Evolutionary conservation across 2,888 invertebrate species (phyloP).

Genomic region (Drosophila merina): DNA sequence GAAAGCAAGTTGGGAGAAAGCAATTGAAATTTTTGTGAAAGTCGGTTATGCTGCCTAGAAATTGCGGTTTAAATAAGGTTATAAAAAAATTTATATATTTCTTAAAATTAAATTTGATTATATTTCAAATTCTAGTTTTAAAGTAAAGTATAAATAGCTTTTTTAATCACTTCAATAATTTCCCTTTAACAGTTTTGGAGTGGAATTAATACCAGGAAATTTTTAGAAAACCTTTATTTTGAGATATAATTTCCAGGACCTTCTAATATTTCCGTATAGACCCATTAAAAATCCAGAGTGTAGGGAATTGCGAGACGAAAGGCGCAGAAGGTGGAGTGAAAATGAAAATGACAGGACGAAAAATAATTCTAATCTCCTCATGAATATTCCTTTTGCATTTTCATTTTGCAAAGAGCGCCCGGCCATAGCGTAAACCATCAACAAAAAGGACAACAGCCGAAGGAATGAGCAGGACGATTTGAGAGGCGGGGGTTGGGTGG

Average conservation of each 20-base stretch:
- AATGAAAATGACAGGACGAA: slow-evolving; percentile 80
- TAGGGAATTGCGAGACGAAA: slow-evolving; percentile 58
- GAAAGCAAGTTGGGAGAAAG: slow-evolving; percentile 19
- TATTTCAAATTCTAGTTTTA: too few relatives aligned
- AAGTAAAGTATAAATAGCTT: too few relatives aligned
- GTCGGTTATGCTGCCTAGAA: slow-evolving; percentile 2
- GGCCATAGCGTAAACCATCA: slow-evolving; percentile 64
- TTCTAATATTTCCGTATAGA: background rate
- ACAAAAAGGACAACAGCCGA: slow-evolving; percentile 65
- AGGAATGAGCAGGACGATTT: slow-evolving; percentile 9
- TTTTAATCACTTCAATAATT: too few relatives aligned
- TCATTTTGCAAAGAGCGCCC: slow-evolving; percentile 73
- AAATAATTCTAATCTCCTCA: slow-evolving; percentile 84
- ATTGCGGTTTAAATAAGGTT: background rate
- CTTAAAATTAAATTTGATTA: background rate
- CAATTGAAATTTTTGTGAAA: background rate
- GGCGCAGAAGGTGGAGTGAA: slow-evolving; percentile 56
- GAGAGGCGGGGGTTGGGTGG: background rate
- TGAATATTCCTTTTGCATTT: slow-evolving; percentile 83
- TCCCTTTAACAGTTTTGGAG: too few relatives aligned
- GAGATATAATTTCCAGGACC: too few relatives aligned
- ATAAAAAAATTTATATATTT: background rate
- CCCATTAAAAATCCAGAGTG: slow-evolving; percentile 2
- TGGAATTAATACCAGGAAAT: too few relatives aligned
- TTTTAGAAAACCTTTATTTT: too few relatives aligned